Percentiles rank a stretch among this genome's conserved stretches.
Evolutionary conservation across 1,140 invertebrate species (phyloP).

Genomic region (Brachionus paranguensis): DNA sequence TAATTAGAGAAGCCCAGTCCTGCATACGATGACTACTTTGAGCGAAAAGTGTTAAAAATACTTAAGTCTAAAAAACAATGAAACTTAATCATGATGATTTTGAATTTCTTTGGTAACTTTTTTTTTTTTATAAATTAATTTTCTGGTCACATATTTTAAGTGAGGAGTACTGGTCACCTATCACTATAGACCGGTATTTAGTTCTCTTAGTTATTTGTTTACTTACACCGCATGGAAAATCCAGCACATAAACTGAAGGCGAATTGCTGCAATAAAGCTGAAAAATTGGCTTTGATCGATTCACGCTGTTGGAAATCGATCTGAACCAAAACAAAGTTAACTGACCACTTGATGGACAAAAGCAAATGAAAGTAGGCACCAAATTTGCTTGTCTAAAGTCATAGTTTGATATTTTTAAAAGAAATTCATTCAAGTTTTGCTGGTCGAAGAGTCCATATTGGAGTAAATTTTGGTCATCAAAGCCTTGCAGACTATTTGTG

Average conservation of each 20-base stretch:
- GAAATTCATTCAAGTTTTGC: neutral
- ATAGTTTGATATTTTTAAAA: constrained; percentile 29
- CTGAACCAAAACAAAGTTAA: neutral
- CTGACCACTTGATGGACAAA: constrained; percentile 16
- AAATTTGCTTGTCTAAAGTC: constrained; percentile 28
- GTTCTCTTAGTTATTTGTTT: no score
- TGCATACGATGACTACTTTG: no score
- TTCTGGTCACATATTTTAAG: no score
- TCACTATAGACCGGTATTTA: no score
- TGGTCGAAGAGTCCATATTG: constrained; percentile 5
- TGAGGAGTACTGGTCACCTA: no score
- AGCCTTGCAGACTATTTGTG: constrained; percentile 4
- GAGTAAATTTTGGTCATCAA: constrained; percentile 23
- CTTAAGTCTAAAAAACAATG: no score
- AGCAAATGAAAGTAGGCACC: constrained; percentile 19
- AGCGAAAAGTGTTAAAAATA: no score
- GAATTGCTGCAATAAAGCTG: neutral
- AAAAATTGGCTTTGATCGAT: constrained; percentile 18
- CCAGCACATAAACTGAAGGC: neutral
- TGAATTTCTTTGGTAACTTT: no score
- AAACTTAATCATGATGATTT: no score
- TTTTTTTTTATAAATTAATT: no score
- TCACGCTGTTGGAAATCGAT: neutral
- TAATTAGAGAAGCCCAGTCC: no score
- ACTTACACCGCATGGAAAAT: neutral